Conservation (phyloP, 2,113 vertebrate species). For the Onychostoma macrolepis region DNA sequence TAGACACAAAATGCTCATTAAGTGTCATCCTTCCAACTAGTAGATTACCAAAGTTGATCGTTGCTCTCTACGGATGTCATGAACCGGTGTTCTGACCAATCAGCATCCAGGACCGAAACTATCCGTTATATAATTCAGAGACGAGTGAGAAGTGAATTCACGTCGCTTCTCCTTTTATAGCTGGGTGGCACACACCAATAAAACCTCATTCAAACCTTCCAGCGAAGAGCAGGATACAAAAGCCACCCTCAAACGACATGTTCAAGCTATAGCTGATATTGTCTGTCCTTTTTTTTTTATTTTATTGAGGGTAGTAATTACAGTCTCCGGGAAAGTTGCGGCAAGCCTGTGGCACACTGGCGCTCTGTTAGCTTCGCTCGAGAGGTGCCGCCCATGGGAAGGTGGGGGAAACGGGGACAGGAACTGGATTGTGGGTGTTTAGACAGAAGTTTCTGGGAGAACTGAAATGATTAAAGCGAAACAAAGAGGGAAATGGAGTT, state of each 20-base stretch:
- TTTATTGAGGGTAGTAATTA: constrained; percentile 71
- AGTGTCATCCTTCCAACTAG: background rate
- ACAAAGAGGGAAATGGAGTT: constrained; percentile 39
- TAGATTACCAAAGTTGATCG: background rate
- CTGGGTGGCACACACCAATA: constrained; percentile 53
- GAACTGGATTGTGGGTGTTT: constrained; percentile 64
- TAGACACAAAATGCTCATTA: background rate
- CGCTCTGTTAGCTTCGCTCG: constrained; percentile 61
- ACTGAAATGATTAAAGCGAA: constrained; percentile 64
- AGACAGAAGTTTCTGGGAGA: constrained; percentile 29
- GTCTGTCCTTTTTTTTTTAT: constrained; percentile 66
- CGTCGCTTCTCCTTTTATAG: background rate
- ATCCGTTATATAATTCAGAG: background rate
- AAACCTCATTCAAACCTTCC: constrained; percentile 56
- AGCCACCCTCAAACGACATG: constrained; percentile 56
- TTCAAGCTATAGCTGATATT: constrained; percentile 61
- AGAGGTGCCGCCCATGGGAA: constrained; percentile 64
- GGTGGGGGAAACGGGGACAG: constrained; percentile 49
- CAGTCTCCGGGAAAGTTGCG: constrained; percentile 59
- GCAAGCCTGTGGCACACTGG: constrained; percentile 63
- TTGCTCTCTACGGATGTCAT: background rate
- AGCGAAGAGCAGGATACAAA: constrained; percentile 61
- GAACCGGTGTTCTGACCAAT: background rate
- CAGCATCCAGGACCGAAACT: background rate
- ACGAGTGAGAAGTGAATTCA: background rate